A percentile compares a stretch with the other conserved stretches of the same genome.
Evolutionary conservation across 2,797 vertebrate species (phyloP).

Genomic region (Typhlichthys subterraneus): DNA sequence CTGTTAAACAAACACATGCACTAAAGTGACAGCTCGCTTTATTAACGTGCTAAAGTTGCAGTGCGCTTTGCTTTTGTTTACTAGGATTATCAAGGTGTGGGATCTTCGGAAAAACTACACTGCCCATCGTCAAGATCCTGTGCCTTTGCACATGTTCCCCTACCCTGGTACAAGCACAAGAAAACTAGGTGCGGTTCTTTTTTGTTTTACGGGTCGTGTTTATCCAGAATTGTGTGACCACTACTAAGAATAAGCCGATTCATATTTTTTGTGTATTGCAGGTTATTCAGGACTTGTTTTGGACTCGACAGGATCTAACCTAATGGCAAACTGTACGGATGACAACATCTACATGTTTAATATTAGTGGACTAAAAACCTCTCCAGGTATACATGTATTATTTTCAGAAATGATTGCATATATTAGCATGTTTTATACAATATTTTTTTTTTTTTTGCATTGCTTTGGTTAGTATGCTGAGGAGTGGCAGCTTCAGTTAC

Average conservation of each 20-base stretch:
- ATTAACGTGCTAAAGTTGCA: neutral
- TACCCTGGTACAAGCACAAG: constrained; percentile 91
- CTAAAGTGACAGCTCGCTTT: neutral
- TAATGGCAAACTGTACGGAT: constrained; percentile 95
- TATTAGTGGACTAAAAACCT: constrained; percentile 82
- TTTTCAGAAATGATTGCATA: neutral
- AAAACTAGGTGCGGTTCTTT: constrained; percentile 83
- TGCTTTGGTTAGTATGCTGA: neutral
- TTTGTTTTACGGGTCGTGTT: fast-evolving
- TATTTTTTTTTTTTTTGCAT: neutral
- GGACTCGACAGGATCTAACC: constrained; percentile 85
- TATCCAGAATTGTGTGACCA: neutral
- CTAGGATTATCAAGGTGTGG: constrained; percentile 93
- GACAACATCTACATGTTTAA: constrained; percentile 96
- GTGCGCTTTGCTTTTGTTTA: neutral
- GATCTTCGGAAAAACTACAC: constrained; percentile 93
- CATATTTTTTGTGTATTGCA: constrained; percentile 51
- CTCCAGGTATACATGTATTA: constrained; percentile 80
- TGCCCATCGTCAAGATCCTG: constrained; percentile 81
- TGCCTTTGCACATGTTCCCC: constrained; percentile 81
- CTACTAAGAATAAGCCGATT: neutral
- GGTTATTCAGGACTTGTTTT: constrained; percentile 92
- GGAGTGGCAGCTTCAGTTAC: neutral
- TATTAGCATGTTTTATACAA: neutral
- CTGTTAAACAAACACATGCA: neutral